Evolutionary conservation across 2,888 invertebrate genomes (phyloP), one percentile per base, ranked within the genome.

Genomic region (Himalopsyche kuldschensis): DNA sequence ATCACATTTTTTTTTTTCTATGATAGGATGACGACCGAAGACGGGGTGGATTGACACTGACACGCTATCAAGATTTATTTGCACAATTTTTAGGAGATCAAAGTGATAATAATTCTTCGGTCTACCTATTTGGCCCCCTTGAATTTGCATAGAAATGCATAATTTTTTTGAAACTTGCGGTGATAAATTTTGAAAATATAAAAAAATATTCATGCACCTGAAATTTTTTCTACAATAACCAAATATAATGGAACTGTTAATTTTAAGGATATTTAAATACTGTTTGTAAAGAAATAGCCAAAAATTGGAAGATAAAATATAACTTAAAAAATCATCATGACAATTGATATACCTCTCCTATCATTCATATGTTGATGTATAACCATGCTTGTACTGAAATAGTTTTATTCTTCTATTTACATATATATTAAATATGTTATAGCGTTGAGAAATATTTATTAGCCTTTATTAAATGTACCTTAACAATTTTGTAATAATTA

Each of bases 41-140:
- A 90, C 93, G 94, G 88, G 96, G 96, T 32, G 96, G 96, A 4
- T 90, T 97, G 77, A 95, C 95, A 3, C 89, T 96, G 84, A 93
- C 95, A 5, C 93, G 96, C 88, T 97, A 96, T 89, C 95, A 96
- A 89, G 96, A 96, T 89, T 91, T 96, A 3, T 97, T 96, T 89
- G 96, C 96, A 0, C 94, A 95, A 89, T 96, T 95, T 90, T 92
- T 96, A 85, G 96, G 96, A 31, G 95, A 96, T 89, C 94, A 94
- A 48, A 94, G 93, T 87, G 95, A 96, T 83, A 93, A 94, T 87
- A 94, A 94, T 88, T 92, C 94, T 84, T 96, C 96, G 55, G 94
- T 95, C 80, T 94, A 95, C 88, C 92, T 97, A 20, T 97, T 97
- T 89, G 96, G 96, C 75, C 96, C 96, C 55, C 90, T 97, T 87